A percentile compares a stretch with the other conserved stretches of the same genome.
These are phyloP conservation scores for Phortica variegata DNA, from an alignment of 1,140 invertebrate species.

Conservation along the genomic window DNA sequence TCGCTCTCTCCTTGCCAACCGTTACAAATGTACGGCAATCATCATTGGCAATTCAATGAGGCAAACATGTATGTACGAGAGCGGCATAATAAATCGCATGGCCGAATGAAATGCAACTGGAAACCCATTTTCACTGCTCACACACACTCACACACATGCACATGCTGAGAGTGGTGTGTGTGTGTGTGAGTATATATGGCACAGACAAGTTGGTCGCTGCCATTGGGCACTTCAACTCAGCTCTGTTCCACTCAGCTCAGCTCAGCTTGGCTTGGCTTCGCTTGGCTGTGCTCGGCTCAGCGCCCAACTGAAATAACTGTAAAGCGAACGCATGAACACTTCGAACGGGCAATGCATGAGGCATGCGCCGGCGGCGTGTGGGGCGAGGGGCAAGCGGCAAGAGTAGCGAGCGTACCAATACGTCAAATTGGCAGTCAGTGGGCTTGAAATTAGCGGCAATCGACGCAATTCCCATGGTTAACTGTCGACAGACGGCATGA, in stretches of 20 bases:
- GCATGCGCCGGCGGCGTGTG: constrained; percentile 12
- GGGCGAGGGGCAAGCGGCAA: constrained; percentile 21
- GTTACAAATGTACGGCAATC: too few relatives aligned
- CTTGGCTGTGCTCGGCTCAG: too few relatives aligned
- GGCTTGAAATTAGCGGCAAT: neutral
- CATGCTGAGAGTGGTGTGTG: too few relatives aligned
- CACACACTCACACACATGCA: constrained; percentile 2
- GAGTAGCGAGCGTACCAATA: constrained; percentile 13
- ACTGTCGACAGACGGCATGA: constrained; percentile 26
- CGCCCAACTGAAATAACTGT: constrained; percentile 33
- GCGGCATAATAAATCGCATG: constrained; percentile 4
- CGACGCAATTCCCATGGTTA: neutral
- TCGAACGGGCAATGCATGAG: too few relatives aligned
- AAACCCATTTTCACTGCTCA: constrained; percentile 41
- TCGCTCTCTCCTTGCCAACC: too few relatives aligned
- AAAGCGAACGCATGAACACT: constrained; percentile 43
- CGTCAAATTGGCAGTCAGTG: neutral
- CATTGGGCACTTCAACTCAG: too few relatives aligned
- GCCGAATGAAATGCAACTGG: too few relatives aligned
- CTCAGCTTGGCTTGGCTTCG: too few relatives aligned
- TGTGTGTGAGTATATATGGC: too few relatives aligned
- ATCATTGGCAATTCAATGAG: constrained; percentile 8
- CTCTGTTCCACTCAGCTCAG: too few relatives aligned
- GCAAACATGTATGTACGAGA: constrained; percentile 14
- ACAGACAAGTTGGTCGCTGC: too few relatives aligned